These are phyloP conservation scores for Agapornis canus DNA, from an alignment of 2,797 vertebrate species.

Conservation along the genomic window DNA sequence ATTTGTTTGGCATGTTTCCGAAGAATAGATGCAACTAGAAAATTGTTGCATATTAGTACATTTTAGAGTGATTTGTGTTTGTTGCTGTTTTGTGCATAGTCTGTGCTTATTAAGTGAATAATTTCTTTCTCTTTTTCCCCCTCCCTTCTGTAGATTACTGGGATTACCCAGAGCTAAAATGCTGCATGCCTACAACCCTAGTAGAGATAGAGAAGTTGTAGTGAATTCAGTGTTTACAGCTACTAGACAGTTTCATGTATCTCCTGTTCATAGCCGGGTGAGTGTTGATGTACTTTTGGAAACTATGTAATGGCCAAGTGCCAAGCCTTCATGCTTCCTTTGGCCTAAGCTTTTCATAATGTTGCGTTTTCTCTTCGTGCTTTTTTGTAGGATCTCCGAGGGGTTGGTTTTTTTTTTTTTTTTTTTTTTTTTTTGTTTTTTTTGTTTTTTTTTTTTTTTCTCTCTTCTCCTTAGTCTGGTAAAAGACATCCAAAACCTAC, in stretches of 20 bases:
- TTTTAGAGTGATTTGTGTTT: background rate
- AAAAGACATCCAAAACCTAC: conserved; percentile 5
- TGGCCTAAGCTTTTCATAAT: conserved; percentile 58
- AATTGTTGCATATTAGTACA: background rate
- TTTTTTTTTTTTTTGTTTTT: conserved; percentile 1
- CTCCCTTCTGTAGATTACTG: conserved; percentile 80
- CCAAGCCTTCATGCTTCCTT: conserved; percentile 64
- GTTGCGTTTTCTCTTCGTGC: conserved; percentile 17
- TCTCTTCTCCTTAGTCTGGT: background rate
- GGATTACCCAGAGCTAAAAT: conserved; percentile 92
- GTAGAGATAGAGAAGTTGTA: conserved; percentile 90
- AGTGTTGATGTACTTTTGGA: conserved; percentile 77
- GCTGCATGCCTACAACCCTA: conserved; percentile 93
- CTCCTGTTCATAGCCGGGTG: conserved; percentile 93
- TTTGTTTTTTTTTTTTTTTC: background rate
- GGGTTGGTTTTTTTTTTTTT: background rate
- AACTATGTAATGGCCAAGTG: conserved; percentile 58
- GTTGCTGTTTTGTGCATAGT: background rate
- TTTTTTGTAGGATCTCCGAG: conserved; percentile 14
- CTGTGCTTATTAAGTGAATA: background rate
- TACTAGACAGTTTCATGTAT: conserved; percentile 94
- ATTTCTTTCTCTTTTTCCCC: background rate
- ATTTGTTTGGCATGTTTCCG: background rate
- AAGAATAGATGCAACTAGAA: background rate
- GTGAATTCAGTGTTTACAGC: conserved; percentile 95